Evolutionary conservation across 2,113 vertebrate species (phyloP), one percentile per base, ranked within the genome.

Genomic region (Perca fluviatilis): DNA sequence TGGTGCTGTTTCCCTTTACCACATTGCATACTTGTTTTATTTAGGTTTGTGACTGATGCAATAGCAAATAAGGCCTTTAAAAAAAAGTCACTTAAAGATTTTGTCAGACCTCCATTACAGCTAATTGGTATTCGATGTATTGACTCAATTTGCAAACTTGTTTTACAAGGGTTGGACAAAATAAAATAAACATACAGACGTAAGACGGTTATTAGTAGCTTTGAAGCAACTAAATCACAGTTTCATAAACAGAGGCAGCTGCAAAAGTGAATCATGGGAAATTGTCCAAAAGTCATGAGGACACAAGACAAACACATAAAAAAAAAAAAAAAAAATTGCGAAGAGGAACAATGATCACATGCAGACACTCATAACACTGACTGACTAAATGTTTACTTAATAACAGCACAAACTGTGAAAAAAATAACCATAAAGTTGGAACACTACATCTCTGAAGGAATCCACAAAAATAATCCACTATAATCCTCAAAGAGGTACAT

Each of bases 301-400:
- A 57, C 85, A 69, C 7, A n/a, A 46, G 64, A 75, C 30, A 78
- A 87, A 86, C 72, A 47, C 67, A 74, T 84, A 8, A 40, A 33
- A 33, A 30, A 30, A 27, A 27, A 27, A 27, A 27, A 30, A 30
- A 33, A 77, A 75, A 78, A 53, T 25, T 64, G 49, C 16, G 5
- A 67, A 84, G 66, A 72, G 67, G 79, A 76, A 81, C 23, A 74
- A 19, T 15, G 60, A 67, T 66, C 75, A 79, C 69, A 66, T 67
- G 74, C 10, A 3, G 47, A 50, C 47, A 12, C 21, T 60, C 66
- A 56, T 15, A 27, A 47, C n/a, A 54, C 25, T 15, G 51, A 60
- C 58, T 16, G 8, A 68, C 6, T 47, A 53, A 50, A 79, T 40
- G 65, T 73, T 83, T 16, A 57, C 3, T 30, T 51, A 61, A 76